phyloP scores from a whole-genome alignment of 2,888 invertebrate genomes.

The Drosophila bunnanda region DNA sequence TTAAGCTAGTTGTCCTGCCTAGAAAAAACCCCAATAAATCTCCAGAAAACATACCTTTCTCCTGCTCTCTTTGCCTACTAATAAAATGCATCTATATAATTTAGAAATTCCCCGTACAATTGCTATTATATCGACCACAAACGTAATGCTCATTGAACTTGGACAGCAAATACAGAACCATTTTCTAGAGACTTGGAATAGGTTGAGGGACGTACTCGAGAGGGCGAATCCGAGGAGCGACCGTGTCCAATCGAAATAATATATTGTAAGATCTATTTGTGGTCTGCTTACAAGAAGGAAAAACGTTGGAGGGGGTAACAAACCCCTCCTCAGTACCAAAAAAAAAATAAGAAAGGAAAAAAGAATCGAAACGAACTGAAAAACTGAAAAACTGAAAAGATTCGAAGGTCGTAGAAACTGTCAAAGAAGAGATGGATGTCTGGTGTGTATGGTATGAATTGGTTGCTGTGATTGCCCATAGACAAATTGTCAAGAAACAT shows the following conservation, averaged over 20 bases:
- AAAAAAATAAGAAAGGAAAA: not conserved
- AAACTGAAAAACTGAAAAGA: slow-evolving; percentile 33
- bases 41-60: not conserved
- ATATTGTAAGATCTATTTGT: slow-evolving; percentile 65
- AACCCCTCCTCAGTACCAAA: slow-evolving; percentile 23
- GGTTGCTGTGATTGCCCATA: slow-evolving; percentile 54
- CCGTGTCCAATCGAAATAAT: slow-evolving; percentile 54
- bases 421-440: slow-evolving; percentile 43
- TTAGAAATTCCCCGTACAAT: not conserved
- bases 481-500: slow-evolving; percentile 50
- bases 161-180: slow-evolving; percentile 18
- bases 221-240: slow-evolving; percentile 19
- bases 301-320: slow-evolving; percentile 21
- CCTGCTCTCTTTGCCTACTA: not conserved
- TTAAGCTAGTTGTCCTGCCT: not conserved
- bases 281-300: slow-evolving; percentile 56
- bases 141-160: slow-evolving; percentile 41
- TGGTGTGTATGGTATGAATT: slow-evolving; percentile 34
- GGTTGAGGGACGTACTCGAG: slow-evolving; percentile 1
- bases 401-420: slow-evolving; percentile 65
- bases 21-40: not conserved
- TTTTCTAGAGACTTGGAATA: slow-evolving; percentile 30
- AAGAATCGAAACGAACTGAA: slow-evolving; percentile 15
- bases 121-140: slow-evolving; percentile 13
- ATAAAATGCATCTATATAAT: not conserved